Percentiles rank a stretch among this genome's conserved stretches.
Conservation (phyloP, 2,888 invertebrate genomes). For the Dexiosoma caninum region DNA sequence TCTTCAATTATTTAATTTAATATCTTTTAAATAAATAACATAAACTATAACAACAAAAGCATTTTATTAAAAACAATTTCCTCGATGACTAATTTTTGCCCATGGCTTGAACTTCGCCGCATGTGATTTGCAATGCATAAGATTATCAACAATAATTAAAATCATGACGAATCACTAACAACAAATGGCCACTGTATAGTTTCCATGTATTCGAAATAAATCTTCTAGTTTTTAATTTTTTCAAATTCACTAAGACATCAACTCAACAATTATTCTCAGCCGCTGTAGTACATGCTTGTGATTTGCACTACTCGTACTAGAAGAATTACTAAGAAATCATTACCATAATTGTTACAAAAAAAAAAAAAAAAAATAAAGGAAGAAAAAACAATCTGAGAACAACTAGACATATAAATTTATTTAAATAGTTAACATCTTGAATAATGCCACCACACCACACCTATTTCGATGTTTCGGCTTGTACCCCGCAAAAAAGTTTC, state of each 20-base stretch:
- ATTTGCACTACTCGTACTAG: conserved; percentile 17
- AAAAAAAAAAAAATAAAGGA: conserved; percentile 1
- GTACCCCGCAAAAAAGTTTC: conserved; percentile 19
- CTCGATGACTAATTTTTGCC: conserved; percentile 37
- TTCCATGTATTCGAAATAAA: conserved; percentile 58
- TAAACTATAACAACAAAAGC: not conserved
- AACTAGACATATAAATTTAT: not conserved
- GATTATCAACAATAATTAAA: conserved; percentile 42
- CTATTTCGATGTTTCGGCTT: conserved; percentile 22
- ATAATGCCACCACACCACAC: conserved; percentile 47
- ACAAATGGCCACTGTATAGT: conserved; percentile 42
- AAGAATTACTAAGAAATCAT: conserved; percentile 53
- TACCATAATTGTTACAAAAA: conserved; percentile 21
- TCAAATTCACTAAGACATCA: conserved; percentile 38
- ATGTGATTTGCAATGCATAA: conserved; percentile 39
- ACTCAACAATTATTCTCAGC: conserved; percentile 35
- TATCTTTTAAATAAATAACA: not conserved
- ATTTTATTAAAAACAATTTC: conserved; percentile 20
- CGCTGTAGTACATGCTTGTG: conserved; percentile 5
- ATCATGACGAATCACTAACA: conserved; percentile 52
- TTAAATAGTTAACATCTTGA: conserved; percentile 39
- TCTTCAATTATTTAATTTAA: not conserved
- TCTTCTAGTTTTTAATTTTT: conserved; percentile 28
- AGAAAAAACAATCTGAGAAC: not conserved
- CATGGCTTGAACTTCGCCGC: conserved; percentile 20